These are phyloP conservation scores for Gorsachius magnificus DNA, from an alignment of 2,797 vertebrate genomes.

Conservation along the genomic window DNA sequence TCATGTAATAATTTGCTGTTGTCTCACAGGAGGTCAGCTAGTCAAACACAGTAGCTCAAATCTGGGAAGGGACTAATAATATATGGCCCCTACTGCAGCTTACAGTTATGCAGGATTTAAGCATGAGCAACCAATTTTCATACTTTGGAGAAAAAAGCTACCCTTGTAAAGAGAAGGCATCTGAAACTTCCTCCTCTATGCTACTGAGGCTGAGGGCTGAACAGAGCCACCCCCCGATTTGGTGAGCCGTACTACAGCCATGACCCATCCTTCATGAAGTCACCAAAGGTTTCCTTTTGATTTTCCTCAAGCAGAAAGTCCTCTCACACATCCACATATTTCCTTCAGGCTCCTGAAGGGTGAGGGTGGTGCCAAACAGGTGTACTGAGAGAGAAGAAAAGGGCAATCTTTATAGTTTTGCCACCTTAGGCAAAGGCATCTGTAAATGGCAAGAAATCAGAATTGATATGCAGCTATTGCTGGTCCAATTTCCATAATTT, in stretches of 20 bases:
- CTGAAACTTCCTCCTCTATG: background rate
- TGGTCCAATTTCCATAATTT: constrained; percentile 10
- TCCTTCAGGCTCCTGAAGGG: background rate
- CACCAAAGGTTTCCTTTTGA: background rate
- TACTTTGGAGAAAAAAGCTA: background rate
- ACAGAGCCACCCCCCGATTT: accelerated
- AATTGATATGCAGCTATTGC: background rate
- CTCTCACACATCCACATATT: background rate
- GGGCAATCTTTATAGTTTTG: background rate
- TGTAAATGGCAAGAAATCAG: background rate
- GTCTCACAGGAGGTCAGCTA: background rate
- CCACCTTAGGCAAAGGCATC: background rate
- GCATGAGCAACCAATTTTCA: background rate
- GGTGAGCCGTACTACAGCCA: background rate
- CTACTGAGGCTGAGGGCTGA: background rate
- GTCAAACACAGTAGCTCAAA: background rate
- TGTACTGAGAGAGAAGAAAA: background rate
- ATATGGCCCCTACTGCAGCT: background rate
- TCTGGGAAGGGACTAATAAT: background rate
- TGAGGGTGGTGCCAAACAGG: background rate
- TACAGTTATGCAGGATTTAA: background rate
- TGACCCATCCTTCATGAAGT: background rate
- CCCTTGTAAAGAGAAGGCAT: background rate
- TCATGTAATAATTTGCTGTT: background rate
- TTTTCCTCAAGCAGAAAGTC: background rate